phyloP scores from a whole-genome alignment of 2,113 vertebrate genomes.

The Oreochromis niloticus region DNA sequence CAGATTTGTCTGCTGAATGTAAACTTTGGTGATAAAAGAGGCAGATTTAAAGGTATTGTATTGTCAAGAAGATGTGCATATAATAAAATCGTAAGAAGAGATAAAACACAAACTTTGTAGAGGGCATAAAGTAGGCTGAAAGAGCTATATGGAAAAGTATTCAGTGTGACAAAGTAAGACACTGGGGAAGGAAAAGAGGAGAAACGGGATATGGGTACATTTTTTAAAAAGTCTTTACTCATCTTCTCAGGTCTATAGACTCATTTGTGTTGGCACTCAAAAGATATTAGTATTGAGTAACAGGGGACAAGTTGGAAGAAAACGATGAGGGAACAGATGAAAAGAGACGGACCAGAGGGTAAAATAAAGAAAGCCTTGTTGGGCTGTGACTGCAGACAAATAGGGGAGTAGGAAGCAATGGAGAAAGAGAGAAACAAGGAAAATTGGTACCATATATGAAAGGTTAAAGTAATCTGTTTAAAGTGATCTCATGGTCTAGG shows the following conservation, averaged over 20 bases:
- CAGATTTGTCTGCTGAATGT: not conserved
- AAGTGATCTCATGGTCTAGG: not conserved
- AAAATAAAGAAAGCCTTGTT: not conserved
- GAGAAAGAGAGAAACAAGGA: not conserved
- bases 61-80: not conserved
- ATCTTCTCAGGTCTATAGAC: not conserved
- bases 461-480: not conserved
- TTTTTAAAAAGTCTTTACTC: not conserved
- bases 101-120: not conserved
- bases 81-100: not conserved
- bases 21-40: not conserved
- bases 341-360: not conserved
- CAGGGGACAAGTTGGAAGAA: not conserved
- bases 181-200: not conserved
- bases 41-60: not conserved
- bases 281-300: not conserved
- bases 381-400: not conserved
- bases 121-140: not conserved
- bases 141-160: not conserved
- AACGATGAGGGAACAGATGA: not conserved
- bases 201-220: not conserved
- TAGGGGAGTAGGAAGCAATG: not conserved
- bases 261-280: not conserved
- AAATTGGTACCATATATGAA: not conserved
- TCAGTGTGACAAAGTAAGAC: slow-evolving; percentile 4